Conservation (phyloP, 1,140 invertebrate genomes). For the Platyscapa corneri region DNA sequence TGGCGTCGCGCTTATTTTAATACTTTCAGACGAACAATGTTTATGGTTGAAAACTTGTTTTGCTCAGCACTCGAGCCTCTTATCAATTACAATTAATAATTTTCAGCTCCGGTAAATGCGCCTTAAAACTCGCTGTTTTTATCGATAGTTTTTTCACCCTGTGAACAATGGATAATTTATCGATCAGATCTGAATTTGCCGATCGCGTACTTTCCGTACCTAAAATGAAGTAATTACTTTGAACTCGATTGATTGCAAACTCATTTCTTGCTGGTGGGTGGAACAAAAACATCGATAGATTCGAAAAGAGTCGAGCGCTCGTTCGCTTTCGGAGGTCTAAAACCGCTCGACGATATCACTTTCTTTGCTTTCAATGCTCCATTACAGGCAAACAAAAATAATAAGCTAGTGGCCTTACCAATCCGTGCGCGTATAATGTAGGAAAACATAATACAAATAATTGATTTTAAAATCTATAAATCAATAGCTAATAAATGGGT, state of each 20-base stretch:
- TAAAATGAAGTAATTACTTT: not conserved
- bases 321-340: not conserved
- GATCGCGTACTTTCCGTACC: not conserved
- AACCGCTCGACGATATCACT: constrained; percentile 22
- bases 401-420: too few relatives aligned
- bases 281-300: not conserved
- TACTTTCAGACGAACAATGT: too few relatives aligned
- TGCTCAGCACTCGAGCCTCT: too few relatives aligned
- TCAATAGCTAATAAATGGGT: not conserved
- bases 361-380: constrained; percentile 13
- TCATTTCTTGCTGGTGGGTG: not conserved
- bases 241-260: not conserved
- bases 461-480: not conserved
- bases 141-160: not conserved
- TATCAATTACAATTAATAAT: too few relatives aligned
- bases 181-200: not conserved
- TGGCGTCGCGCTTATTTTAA: too few relatives aligned
- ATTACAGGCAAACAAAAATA: not conserved
- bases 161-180: constrained; percentile 2
- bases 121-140: too few relatives aligned
- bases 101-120: too few relatives aligned
- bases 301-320: too few relatives aligned
- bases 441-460: not conserved
- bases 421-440: too few relatives aligned
- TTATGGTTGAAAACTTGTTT: too few relatives aligned